Conservation (phyloP, 2,797 vertebrate species). For the Characodon lateralis region DNA sequence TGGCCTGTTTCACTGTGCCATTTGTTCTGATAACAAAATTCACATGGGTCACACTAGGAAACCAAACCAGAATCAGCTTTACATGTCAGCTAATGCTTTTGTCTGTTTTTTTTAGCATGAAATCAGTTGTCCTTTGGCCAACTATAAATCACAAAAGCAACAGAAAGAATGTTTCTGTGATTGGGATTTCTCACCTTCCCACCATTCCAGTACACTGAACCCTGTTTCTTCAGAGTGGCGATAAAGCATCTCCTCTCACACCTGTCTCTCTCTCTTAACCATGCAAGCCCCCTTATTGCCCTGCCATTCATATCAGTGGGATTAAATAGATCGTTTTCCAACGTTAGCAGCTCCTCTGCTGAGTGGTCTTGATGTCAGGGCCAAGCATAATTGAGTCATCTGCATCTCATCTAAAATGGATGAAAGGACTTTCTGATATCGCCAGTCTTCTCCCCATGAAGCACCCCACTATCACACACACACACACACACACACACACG, state of each 20-base stretch:
- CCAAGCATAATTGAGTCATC: conserved; percentile 82
- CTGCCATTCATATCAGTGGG: conserved; percentile 67
- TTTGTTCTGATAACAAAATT: conserved; percentile 18
- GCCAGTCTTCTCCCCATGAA: conserved; percentile 12
- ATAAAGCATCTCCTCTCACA: conserved; percentile 55
- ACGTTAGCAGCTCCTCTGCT: conserved; percentile 71
- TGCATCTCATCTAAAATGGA: conserved; percentile 80
- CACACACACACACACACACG: not conserved
- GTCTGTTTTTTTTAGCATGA: not conserved
- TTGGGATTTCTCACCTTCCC: conserved; percentile 26
- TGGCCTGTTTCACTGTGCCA: not conserved
- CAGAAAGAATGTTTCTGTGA: not conserved
- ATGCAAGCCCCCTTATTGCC: conserved; percentile 54
- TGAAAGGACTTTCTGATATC: conserved; percentile 74
- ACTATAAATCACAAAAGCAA: not conserved
- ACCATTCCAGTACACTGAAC: conserved; percentile 41
- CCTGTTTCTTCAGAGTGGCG: conserved; percentile 28
- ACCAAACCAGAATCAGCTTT: conserved; percentile 9
- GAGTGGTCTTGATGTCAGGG: conserved; percentile 64
- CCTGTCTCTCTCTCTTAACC: conserved; percentile 62
- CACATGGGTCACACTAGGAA: not conserved
- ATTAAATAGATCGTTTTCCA: conserved; percentile 75
- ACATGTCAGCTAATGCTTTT: not conserved
- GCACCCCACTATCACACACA: not conserved
- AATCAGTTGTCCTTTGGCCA: not conserved